Base-by-base conservation (phyloP, 1,140 invertebrate species). In the Drosophila micromelanica region DNA sequence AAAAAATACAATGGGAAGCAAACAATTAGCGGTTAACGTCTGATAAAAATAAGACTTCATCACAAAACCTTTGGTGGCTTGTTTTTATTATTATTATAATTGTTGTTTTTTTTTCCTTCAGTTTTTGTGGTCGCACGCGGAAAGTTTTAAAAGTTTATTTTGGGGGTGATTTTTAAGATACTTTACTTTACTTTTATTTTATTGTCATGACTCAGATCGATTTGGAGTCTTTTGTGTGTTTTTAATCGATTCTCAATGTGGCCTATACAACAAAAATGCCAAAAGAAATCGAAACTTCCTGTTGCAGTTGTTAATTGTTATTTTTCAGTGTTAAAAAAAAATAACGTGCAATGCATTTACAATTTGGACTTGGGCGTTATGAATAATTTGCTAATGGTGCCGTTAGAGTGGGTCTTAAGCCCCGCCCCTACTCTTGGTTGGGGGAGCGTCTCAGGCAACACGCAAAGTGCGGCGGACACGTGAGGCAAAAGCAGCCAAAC, bases 231-330 rank as follows among this genome's bases (percentile, higher is more conserved):
- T 35, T 35, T 52, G 20, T 55, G 6, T n/a, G 20, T n/a, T n/a
- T n/a, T n/a, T n/a, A n/a, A n/a, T n/a, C 61, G 23, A 20, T 35
- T 37, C 20, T 35, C 51, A 11, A 12, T 35, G 27, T 64, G 77
- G 76, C 72, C 52, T 62, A 72, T 52, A 67, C 71, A 61, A 64
- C 2, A 23, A 79, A 70, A 61, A 64, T 20, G 37, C 32, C 57
- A 74, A 67, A 76, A 73, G 84, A 87, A 89, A 87, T 84, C 84
- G 79, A 80, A 80, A 80, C 73, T 89, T 79, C 65, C 76, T 84
- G 84, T 71, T 65, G 71, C 43, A 46, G 40, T 35, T 48, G 38
- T 37, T 35, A 12, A 23, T 35, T 35, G 32, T 35, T 17, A 8
- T 43, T 43, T 13, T 15, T 17, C 8, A 27, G 27, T 27, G 27